These are phyloP conservation scores for Nyctalus aviator DNA, from an alignment of 2,797 vertebrate species.

Conservation along the genomic window DNA sequence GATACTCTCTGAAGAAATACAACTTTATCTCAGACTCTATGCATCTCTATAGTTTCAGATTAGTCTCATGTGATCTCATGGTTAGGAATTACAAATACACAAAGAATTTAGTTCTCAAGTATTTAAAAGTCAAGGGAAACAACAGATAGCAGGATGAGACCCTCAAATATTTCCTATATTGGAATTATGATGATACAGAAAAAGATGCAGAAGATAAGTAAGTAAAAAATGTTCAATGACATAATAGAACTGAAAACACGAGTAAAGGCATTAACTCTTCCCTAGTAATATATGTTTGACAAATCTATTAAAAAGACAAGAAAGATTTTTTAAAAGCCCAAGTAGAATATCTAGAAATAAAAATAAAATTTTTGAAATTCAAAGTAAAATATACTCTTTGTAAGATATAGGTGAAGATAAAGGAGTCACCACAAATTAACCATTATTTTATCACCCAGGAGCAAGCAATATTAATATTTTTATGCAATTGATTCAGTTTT, in stretches of 20 bases:
- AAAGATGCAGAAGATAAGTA: not conserved
- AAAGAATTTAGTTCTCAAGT: not conserved
- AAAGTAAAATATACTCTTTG: constrained; percentile 18
- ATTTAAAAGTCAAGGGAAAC: constrained; percentile 43
- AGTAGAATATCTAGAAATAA: constrained; percentile 43
- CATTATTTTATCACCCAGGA: not conserved
- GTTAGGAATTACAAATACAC: not conserved
- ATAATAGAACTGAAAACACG: not conserved
- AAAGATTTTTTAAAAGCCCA: not conserved
- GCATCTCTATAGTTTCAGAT: not conserved
- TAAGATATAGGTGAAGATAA: constrained; percentile 46
- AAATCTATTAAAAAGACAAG: not conserved
- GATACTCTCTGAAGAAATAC: not conserved
- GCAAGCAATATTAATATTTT: not conserved
- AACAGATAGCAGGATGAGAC: constrained; percentile 34
- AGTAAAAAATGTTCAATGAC: not conserved
- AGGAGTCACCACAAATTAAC: not conserved
- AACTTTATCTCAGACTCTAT: not conserved
- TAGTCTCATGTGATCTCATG: not conserved
- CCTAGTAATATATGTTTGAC: not conserved
- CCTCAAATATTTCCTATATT: not conserved
- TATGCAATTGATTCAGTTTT: not conserved
- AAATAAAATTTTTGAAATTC: constrained; percentile 20
- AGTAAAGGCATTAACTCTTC: not conserved
- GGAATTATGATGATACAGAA: not conserved